These are phyloP conservation scores for Xenops minutus DNA, from an alignment of 2,797 vertebrate genomes.

Conservation along the genomic window DNA sequence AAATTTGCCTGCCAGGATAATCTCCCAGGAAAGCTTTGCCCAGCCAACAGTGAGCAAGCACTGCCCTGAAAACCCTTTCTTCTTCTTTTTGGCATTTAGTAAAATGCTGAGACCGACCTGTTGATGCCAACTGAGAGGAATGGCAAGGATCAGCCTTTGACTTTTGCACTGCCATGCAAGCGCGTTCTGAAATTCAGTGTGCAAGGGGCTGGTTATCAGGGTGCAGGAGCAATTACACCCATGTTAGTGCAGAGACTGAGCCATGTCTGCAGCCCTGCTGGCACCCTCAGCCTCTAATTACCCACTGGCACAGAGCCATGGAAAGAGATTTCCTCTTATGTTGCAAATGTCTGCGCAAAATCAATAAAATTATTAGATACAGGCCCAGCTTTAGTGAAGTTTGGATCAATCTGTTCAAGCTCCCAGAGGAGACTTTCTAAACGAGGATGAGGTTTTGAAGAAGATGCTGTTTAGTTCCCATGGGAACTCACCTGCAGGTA, in stretches of 20 bases:
- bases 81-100: not conserved
- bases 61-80: not conserved
- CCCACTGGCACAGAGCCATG: not conserved
- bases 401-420: not conserved
- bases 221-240: not conserved
- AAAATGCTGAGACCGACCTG: not conserved
- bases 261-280: not conserved
- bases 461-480: not conserved
- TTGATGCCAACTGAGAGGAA: not conserved
- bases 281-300: not conserved
- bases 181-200: not conserved
- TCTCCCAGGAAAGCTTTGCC: not conserved
- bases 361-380: not conserved
- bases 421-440: not conserved
- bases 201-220: not conserved
- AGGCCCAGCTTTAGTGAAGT: not conserved
- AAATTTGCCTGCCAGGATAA: not conserved
- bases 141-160: not conserved
- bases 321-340: not conserved
- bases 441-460: not conserved
- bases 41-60: not conserved
- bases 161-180: not conserved
- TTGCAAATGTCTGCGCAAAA: conserved; percentile 10
- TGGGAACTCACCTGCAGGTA: not conserved
- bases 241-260: not conserved